Evolutionary conservation across 2,888 invertebrate genomes (phyloP).

Genomic region (Drosophila gaucha): DNA sequence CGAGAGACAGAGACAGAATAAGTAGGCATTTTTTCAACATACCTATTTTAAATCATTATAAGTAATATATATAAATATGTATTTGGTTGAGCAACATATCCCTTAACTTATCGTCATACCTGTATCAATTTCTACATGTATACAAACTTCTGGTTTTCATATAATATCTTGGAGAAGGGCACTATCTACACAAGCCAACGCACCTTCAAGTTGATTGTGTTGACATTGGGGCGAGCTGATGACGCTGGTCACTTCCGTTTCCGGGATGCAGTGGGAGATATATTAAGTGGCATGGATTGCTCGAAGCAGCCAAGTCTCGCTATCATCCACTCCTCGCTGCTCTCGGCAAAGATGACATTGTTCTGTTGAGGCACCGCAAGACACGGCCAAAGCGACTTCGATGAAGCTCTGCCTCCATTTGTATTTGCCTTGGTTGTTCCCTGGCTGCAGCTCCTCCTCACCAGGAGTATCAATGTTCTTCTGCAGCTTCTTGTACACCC

Average conservation of each 20-base stretch:
- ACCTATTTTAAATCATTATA: no score
- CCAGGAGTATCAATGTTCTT: conserved; percentile 92
- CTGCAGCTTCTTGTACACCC: conserved; percentile 90
- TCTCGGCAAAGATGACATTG: conserved; percentile 98
- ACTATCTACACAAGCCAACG: conserved; percentile 89
- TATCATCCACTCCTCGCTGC: conserved; percentile 98
- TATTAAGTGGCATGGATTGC: conserved; percentile 97
- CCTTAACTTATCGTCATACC: no score
- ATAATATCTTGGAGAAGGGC: conserved; percentile 91
- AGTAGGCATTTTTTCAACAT: no score
- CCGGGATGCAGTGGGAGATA: conserved; percentile 98
- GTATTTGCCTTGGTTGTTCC: conserved; percentile 96
- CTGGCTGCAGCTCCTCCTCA: conserved; percentile 97
- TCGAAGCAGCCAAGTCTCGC: conserved; percentile 98
- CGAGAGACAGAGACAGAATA: no score
- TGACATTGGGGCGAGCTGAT: conserved; percentile 96
- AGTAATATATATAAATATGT: no score
- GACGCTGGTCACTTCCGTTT: conserved; percentile 96
- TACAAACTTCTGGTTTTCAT: no score
- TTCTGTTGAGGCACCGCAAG: conserved; percentile 90
- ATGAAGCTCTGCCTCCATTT: conserved; percentile 94
- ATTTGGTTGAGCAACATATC: no score
- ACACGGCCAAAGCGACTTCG: no score
- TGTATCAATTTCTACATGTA: no score
- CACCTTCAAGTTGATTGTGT: conserved; percentile 92